Evolutionary conservation across 30 jellyfish, hydroid and myxozoan genomes (phyloP).

Genomic region (Pseudorhiza aurosa): DNA sequence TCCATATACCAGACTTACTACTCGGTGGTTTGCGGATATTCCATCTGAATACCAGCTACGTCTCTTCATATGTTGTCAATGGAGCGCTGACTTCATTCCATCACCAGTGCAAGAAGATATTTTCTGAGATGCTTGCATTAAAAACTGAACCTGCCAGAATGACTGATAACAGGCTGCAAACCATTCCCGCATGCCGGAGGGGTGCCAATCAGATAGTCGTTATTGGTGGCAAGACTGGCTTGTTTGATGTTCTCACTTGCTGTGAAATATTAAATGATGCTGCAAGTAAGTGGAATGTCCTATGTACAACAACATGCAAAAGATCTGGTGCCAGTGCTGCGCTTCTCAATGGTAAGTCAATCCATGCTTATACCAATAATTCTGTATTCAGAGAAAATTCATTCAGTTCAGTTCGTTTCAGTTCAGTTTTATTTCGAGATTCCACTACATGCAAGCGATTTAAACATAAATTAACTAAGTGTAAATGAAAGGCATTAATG

Average conservation of each 20-base stretch:
- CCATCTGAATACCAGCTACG: conserved; percentile 58
- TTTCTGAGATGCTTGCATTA: conserved; percentile 46
- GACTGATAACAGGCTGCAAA: conserved; percentile 32
- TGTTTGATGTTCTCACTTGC: conserved; percentile 54
- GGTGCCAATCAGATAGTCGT: conserved; percentile 68
- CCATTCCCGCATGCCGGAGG: conserved; percentile 58
- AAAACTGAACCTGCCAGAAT: conserved; percentile 68
- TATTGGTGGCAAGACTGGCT: conserved; percentile 87
- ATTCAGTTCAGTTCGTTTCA: too few relatives aligned
- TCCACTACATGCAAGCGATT: too few relatives aligned
- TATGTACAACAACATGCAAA: conserved; percentile 55
- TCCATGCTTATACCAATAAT: too few relatives aligned
- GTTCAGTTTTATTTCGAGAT: too few relatives aligned
- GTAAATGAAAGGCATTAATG: too few relatives aligned
- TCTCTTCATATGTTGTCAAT: conserved; percentile 37
- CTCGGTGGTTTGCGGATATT: conserved; percentile 58
- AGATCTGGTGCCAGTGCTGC: conserved; percentile 85
- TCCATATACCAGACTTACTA: conserved; percentile 55
- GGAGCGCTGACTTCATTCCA: conserved; percentile 63
- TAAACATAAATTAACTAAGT: too few relatives aligned
- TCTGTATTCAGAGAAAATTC: too few relatives aligned
- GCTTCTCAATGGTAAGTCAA: conserved; percentile 68
- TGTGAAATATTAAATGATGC: conserved; percentile 51
- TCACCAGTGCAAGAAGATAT: conserved; percentile 47
- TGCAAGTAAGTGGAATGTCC: conserved; percentile 63